Evolutionary conservation across 1,140 invertebrate species (phyloP), one percentile per base, ranked within the genome.

Genomic region (Pseudomyrmex dendroicus): DNA sequence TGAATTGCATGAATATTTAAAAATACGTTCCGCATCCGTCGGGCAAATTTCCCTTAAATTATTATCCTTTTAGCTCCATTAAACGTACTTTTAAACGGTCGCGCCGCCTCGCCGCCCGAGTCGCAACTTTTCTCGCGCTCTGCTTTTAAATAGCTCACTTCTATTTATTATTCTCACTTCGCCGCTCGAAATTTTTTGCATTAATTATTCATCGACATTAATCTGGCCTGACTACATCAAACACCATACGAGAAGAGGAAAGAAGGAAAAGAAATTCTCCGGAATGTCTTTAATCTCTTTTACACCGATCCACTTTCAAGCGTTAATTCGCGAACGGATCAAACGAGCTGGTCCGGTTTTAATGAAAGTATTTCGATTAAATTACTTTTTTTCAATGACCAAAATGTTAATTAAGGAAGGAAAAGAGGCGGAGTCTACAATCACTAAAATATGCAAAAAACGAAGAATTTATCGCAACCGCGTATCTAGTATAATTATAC

Each of bases 1-100:
- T 86, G 84, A 89, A 89, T 84, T 72, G 63, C 82, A 89, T 89
- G 88, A 89, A 89, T 89, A 89, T 89, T 89, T 89, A 89, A 89
- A 84, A 56, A 76, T 76, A 77, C 82, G 74, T 80, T 82, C 7
- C 66, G 70, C 72, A 62, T 67, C 46, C 57, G 52, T 72, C 63
- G 10, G 35, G 22, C 52, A 66, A 84, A 73, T 73, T 86, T 83
- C 73, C 67, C 82, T 84, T 54, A 68, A 61, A 73, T 86, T 83
- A 87, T 89, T 83, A 83, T 86, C 88, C 87, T 72, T 88, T 89
- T 86, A 84, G 62, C 82, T 83, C 87, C 77, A 86, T 89, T 89
- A 89, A 86, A 82, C 82, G 70, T 73, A 86, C 85, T 86, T 89
- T 86, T 83, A 86, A 84, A 89, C 83, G 85, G 70, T 48, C 25